phyloP scores from a whole-genome alignment of 2,888 invertebrate genomes.

The Metalampra italica region DNA sequence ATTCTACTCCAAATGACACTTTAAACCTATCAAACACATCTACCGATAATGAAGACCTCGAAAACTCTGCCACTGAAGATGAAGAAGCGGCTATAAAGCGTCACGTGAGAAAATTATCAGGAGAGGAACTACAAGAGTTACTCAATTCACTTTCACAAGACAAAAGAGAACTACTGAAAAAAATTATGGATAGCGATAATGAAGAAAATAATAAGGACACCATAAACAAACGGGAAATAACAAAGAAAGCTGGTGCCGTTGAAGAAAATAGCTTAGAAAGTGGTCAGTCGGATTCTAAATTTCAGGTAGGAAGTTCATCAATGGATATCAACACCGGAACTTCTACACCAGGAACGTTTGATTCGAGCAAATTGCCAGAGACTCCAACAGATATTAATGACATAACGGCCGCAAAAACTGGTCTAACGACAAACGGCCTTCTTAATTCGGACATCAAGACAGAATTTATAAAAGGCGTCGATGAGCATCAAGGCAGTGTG shows the following conservation, averaged over 20 bases:
- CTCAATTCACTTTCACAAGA: conserved; percentile 58
- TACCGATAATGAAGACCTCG: conserved; percentile 16
- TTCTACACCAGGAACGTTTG: conserved; percentile 32
- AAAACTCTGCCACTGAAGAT: conserved; percentile 34
- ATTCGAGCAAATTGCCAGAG: conserved; percentile 35
- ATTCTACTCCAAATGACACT: conserved; percentile 5
- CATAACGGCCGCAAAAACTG: conserved; percentile 30
- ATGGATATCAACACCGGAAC: conserved; percentile 28
- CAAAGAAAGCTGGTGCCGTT: conserved; percentile 61
- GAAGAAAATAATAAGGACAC: conserved; percentile 26
- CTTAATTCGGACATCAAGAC: conserved; percentile 29
- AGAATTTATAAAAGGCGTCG: conserved; percentile 26
- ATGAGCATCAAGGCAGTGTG: conserved; percentile 25
- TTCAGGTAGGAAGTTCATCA: conserved; percentile 38
- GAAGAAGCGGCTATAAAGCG: conserved; percentile 60
- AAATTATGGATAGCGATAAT: conserved; percentile 47
- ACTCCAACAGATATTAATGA: conserved; percentile 31
- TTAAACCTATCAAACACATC: background rate
- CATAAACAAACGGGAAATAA: conserved; percentile 65
- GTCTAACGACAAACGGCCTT: conserved; percentile 26
- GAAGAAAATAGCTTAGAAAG: conserved; percentile 57
- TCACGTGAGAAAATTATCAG: conserved; percentile 59
- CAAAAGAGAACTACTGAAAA: conserved; percentile 56
- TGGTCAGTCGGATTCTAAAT: conserved; percentile 49
- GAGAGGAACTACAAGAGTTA: conserved; percentile 56